A percentile compares a stretch with the other conserved stretches of the same genome.
These are phyloP conservation scores for Parnassius apollo DNA, from an alignment of 2,888 invertebrate genomes.

Conservation along the genomic window DNA sequence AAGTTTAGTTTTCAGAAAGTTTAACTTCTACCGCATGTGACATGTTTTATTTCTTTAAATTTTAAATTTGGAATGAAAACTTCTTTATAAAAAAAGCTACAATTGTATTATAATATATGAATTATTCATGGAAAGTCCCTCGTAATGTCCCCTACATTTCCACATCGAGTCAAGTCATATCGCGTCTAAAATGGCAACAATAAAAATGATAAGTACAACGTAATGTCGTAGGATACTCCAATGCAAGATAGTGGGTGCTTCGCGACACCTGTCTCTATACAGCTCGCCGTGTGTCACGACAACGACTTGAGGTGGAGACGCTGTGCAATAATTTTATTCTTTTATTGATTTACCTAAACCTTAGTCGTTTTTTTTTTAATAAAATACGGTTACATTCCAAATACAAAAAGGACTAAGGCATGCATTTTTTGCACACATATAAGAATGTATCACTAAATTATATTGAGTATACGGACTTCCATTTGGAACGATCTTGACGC, in stretches of 20 bases:
- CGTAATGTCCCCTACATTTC: neutral
- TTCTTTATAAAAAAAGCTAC: neutral
- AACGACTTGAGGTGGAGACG: neutral
- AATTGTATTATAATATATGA: neutral
- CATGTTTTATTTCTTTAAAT: neutral
- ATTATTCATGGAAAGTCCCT: neutral
- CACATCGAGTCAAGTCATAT: neutral
- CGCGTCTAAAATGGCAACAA: constrained; percentile 2
- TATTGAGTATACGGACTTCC: too few relatives aligned
- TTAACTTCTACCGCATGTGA: too few relatives aligned
- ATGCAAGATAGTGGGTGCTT: neutral
- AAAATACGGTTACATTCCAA: too few relatives aligned
- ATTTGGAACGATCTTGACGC: too few relatives aligned
- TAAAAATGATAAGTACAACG: constrained; percentile 7
- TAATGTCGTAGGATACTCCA: neutral
- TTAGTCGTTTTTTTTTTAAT: too few relatives aligned
- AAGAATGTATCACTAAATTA: too few relatives aligned
- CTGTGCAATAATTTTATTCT: too few relatives aligned
- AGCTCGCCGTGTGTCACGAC: neutral
- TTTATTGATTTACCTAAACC: too few relatives aligned
- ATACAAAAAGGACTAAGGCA: too few relatives aligned
- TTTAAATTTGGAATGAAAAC: neutral
- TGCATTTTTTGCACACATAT: too few relatives aligned
- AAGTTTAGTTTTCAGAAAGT: too few relatives aligned
- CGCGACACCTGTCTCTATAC: constrained; percentile 1